Conservation (phyloP, 2,113 vertebrate genomes). For the Ceuthmochares aereus region DNA sequence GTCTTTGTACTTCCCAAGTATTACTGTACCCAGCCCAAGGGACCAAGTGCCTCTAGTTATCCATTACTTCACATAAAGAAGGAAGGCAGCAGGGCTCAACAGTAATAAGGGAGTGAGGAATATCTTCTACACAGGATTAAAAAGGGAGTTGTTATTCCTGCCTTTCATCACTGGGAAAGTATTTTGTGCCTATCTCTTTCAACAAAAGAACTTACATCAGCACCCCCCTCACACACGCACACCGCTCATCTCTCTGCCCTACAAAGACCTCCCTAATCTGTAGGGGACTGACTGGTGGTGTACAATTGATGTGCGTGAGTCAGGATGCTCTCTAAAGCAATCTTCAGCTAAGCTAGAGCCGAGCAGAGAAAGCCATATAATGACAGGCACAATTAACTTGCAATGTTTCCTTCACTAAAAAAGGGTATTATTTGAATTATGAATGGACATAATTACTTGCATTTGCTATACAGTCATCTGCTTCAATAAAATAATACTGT, state of each 20-base stretch:
- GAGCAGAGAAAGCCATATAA: neutral
- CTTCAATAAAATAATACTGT: neutral
- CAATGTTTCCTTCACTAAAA: neutral
- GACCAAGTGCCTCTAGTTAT: neutral
- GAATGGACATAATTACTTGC: neutral
- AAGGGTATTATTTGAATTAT: neutral
- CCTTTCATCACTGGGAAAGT: neutral
- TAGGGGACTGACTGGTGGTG: neutral
- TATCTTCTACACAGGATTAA: neutral
- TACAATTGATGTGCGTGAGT: neutral
- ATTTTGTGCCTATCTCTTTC: neutral
- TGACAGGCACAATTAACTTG: neutral
- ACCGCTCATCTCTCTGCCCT: neutral
- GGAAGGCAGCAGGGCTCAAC: neutral
- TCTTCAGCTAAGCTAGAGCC: neutral
- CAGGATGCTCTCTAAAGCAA: neutral
- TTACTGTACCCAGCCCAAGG: neutral
- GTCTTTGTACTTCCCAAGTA: neutral
- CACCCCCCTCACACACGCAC: neutral
- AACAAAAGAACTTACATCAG: neutral
- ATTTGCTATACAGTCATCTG: neutral
- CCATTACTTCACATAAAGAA: neutral
- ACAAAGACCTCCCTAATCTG: neutral
- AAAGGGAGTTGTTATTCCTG: neutral
- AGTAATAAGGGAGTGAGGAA: neutral